A percentile compares a stretch with the other conserved stretches of the same genome.
Evolutionary conservation across 1,140 invertebrate species (phyloP).

Genomic region (Drosophila kohkoa): DNA sequence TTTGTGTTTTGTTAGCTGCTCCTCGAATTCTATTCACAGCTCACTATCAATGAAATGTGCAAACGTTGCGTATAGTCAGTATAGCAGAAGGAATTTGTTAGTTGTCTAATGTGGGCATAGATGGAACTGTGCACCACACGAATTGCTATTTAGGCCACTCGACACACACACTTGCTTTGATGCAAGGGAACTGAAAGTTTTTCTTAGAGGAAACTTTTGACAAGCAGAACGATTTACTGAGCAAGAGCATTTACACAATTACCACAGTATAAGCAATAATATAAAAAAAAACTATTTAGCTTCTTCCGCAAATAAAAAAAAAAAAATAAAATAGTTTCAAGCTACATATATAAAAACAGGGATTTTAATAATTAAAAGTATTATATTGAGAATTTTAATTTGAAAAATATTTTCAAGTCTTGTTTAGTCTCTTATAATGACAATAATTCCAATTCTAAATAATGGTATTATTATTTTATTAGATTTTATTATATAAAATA

Average conservation of each 20-base stretch:
- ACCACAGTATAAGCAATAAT: no score
- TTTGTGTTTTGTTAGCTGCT: conserved; percentile 37
- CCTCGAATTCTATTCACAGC: conserved; percentile 6
- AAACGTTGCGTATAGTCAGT: conserved; percentile 63
- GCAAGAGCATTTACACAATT: not conserved
- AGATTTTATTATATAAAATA: no score
- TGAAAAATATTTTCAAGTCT: no score
- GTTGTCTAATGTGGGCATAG: not conserved
- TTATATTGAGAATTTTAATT: no score
- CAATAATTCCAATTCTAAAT: no score
- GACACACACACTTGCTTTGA: not conserved
- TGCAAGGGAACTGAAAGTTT: not conserved
- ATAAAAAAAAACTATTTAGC: no score
- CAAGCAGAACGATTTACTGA: not conserved
- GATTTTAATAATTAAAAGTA: no score
- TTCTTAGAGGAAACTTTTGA: not conserved
- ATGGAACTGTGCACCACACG: not conserved
- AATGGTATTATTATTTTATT: no score
- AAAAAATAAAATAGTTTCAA: no score
- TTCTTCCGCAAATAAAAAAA: no score
- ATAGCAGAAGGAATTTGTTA: conserved; percentile 12
- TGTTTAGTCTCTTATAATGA: no score
- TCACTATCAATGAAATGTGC: conserved; percentile 6
- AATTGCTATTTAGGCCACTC: conserved; percentile 16
- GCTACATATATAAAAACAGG: no score